phyloP scores from a whole-genome alignment of 2,797 vertebrate species.

The Sitta carolinensis region DNA sequence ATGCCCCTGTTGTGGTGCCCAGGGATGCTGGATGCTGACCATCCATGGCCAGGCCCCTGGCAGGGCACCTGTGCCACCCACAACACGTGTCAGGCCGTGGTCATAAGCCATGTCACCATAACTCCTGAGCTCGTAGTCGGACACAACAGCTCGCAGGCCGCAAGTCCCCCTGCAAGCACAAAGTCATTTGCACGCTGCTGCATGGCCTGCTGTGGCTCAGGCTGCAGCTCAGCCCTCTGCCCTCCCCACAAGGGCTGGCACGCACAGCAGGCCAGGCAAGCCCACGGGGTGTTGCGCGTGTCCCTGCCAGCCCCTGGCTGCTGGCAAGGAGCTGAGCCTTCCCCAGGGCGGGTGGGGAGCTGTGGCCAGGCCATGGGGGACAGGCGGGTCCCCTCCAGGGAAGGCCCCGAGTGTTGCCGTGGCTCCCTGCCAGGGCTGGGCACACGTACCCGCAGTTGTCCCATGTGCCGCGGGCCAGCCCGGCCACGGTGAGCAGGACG shows the following conservation, averaged over 20 bases:
- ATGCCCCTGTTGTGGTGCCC: background rate
- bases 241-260: background rate
- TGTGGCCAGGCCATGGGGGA: background rate
- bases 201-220: background rate
- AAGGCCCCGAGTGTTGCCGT: background rate
- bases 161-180: background rate
- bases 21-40: background rate
- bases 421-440: background rate
- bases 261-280: background rate
- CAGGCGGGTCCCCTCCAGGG: background rate
- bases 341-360: background rate
- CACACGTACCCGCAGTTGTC: fast-evolving
- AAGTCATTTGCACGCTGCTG: background rate
- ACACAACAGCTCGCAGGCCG: fast-evolving
- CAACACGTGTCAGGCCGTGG: background rate
- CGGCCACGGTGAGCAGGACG: fast-evolving
- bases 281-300: background rate
- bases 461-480: fast-evolving
- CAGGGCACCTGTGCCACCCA: background rate
- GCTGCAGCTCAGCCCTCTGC: background rate
- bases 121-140: too few relatives aligned
- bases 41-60: background rate
- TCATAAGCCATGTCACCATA: background rate
- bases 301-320: background rate
- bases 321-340: background rate